Conservation (phyloP, 92 coral and sea anemone genomes). For the Umimayanthus chanpuru region DNA sequence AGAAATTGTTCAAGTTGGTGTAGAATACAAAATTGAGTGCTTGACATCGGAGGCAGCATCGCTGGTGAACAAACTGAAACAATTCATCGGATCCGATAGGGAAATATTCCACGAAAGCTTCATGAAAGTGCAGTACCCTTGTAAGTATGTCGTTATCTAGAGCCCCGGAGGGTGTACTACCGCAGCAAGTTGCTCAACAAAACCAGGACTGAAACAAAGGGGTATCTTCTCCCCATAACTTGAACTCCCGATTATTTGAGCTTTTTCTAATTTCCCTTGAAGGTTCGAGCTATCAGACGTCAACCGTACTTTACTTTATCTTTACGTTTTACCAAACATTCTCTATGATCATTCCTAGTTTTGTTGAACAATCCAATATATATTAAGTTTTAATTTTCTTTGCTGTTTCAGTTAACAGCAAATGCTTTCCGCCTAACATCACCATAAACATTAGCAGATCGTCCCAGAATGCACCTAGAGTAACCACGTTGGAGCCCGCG, state of each 20-base stretch:
- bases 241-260: too few species aligned
- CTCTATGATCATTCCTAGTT: not conserved
- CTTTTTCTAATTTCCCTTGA: too few species aligned
- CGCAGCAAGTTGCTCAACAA: not conserved
- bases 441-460: constrained; percentile 54
- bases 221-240: too few species aligned
- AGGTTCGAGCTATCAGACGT: too few species aligned
- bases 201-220: too few species aligned
- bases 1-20: constrained; percentile 53
- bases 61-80: constrained; percentile 62
- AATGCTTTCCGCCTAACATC: constrained; percentile 75
- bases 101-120: constrained; percentile 58
- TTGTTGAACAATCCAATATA: not conserved
- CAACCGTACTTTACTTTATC: too few species aligned
- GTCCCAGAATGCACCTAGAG: constrained; percentile 21
- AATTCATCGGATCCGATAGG: constrained; percentile 19
- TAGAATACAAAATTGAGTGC: constrained; percentile 65
- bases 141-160: constrained; percentile 54
- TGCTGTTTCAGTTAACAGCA: constrained; percentile 58
- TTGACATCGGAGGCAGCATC: constrained; percentile 70
- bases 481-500: constrained; percentile 49
- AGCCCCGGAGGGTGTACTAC: not conserved
- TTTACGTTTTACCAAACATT: too few species aligned
- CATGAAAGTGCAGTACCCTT: constrained; percentile 62
- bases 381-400: not conserved